Base-by-base conservation (phyloP, 1,140 invertebrate species). In the Subanguina moxae region DNA sequence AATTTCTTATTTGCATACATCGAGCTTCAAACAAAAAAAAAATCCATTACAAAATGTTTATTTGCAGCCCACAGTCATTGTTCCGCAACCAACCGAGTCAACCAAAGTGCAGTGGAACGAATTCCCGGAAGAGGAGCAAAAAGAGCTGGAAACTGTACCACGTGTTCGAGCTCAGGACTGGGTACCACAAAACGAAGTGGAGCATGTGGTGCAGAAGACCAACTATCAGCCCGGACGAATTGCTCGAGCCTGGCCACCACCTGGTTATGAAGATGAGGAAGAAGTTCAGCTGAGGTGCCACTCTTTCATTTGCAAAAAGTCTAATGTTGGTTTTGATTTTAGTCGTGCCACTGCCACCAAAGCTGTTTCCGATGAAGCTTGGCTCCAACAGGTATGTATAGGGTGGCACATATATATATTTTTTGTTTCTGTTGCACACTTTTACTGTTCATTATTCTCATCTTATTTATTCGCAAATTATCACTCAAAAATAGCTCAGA, bases 111-210 rank as follows among this genome's bases (percentile, higher is more conserved):
- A 78, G 46, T 76, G 74, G 74, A 69, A 73, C 52, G 74, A 76
- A 46, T 76, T 76, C 56, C 76, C 75, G 11, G 72, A 68, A 52
- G 76, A 78, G 30, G 76, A 78, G 57, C 64, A 76, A 28, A 70
- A 74, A 9, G 72, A 57, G 13, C 25, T 8, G 17, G 32, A n/a
- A 42, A 13, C 23, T 15, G 76, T 76, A 27, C 76, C 74, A 13
- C 64, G 65, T 17, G 74, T 76, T 21, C 52, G 61, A 32, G 65
- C 74, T 25, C 75, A 77, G 57, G 74, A 76, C 25, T 76, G 74
- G 74, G 57, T 77, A 25, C 71, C 76, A 13, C 64, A 78, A 46
- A 76, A 75, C 19, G 74, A 75, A 23, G 58, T 70, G 13, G 74
- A 75, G 57, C 75, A 75, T 57, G 62, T 65, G 5, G 76, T 75